phyloP scores from a whole-genome alignment of 2,113 vertebrate genomes.

The Zosterops japonicus region DNA sequence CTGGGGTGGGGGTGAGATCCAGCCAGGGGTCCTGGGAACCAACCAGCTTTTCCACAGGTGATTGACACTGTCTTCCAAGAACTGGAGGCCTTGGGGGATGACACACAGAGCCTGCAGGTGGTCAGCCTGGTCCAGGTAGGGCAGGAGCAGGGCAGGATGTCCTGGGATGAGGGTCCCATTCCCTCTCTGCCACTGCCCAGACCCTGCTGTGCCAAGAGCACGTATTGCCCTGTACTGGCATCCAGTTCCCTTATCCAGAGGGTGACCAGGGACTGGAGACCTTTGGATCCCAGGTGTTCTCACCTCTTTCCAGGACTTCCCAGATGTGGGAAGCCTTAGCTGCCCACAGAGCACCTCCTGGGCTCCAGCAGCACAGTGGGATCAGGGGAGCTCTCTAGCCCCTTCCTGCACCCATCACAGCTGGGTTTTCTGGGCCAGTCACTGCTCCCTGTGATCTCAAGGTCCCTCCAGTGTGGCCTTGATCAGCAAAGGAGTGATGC shows the following conservation, averaged over 20 bases:
- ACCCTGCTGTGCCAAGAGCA: background rate
- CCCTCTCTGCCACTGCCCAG: background rate
- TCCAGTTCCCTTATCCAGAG: background rate
- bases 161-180: background rate
- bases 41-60: constrained; percentile 51
- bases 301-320: background rate
- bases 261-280: background rate
- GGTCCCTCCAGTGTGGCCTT: background rate
- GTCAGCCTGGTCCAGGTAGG: constrained; percentile 79
- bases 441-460: background rate
- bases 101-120: constrained; percentile 53
- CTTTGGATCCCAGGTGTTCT: background rate
- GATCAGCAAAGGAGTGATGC: background rate
- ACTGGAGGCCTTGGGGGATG: background rate
- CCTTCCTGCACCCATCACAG: background rate
- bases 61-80: constrained; percentile 64
- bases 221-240: background rate
- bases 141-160: background rate
- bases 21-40: rapidly evolving
- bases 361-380: background rate
- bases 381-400: background rate
- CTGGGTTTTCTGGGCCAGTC: background rate
- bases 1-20: rapidly evolving
- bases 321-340: background rate
- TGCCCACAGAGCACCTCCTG: background rate